phyloP scores from a whole-genome alignment of 2,888 invertebrate species.

The Ophion obscuratus region DNA sequence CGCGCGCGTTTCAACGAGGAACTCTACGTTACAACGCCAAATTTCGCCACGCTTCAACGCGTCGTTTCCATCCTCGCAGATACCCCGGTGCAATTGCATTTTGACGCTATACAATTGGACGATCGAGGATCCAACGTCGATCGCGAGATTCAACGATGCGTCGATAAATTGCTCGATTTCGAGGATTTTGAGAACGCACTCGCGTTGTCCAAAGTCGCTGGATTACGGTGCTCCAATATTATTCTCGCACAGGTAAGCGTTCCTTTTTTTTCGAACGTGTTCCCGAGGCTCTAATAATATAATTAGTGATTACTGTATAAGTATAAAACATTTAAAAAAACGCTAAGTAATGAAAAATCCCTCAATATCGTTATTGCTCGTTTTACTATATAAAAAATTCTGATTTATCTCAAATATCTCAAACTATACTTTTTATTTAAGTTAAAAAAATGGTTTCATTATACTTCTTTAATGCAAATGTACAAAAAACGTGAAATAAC shows the following conservation, averaged over 20 bases:
- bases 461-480: too few species aligned
- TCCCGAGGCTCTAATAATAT: neutral
- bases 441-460: too few species aligned
- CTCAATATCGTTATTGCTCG: too few species aligned
- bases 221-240: constrained; percentile 76
- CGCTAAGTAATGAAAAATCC: too few species aligned
- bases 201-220: constrained; percentile 85
- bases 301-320: too few species aligned
- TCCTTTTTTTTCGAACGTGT: neutral
- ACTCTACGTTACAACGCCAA: constrained; percentile 80
- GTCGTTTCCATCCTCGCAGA: constrained; percentile 87
- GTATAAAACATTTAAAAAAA: too few species aligned
- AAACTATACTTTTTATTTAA: too few species aligned
- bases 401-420: too few species aligned
- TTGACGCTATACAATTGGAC: constrained; percentile 84
- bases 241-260: constrained; percentile 79
- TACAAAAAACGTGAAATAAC: too few species aligned
- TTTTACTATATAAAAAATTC: too few species aligned
- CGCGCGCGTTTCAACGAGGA: constrained; percentile 74
- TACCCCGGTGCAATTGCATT: constrained; percentile 85
- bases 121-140: constrained; percentile 85
- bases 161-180: constrained; percentile 85
- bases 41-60: constrained; percentile 84
- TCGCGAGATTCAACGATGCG: constrained; percentile 85
- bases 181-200: constrained; percentile 86